These are phyloP conservation scores for Mormyrus proboscirostris DNA, from an alignment of 2,797 vertebrate species.

Conservation along the genomic window DNA sequence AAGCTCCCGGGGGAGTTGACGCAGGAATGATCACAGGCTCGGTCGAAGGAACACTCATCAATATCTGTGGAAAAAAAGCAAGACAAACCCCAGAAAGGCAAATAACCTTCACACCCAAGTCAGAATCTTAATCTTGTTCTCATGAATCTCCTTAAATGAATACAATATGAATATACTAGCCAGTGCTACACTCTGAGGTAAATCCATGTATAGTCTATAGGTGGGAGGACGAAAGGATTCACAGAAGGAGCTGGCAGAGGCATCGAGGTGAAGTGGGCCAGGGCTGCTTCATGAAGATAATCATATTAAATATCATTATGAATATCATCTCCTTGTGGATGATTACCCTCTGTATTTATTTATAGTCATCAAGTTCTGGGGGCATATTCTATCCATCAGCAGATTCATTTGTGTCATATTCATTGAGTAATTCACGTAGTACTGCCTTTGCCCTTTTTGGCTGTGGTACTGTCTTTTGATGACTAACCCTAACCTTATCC, in stretches of 20 bases:
- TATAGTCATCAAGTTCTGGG: not conserved
- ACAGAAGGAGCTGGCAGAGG: not conserved
- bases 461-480: not conserved
- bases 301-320: not conserved
- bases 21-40: slow-evolving; percentile 91
- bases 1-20: slow-evolving; percentile 93
- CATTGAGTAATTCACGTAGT: not conserved
- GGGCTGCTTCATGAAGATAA: not conserved
- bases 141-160: not conserved
- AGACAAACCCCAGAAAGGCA: not conserved
- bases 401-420: not conserved
- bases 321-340: not conserved
- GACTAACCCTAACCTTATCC: not conserved
- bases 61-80: slow-evolving; percentile 68
- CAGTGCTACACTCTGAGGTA: not conserved
- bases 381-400: not conserved
- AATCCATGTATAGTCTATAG: not conserved
- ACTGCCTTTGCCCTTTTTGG: not conserved
- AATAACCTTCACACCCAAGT: not conserved
- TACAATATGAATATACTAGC: not conserved
- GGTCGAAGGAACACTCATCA: slow-evolving; percentile 94
- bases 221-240: not conserved
- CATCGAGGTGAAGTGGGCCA: not conserved
- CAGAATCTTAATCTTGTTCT: not conserved
- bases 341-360: not conserved